Percentiles rank a stretch among this genome's conserved stretches.
Evolutionary conservation across 2,888 invertebrate genomes (phyloP).

Genomic region (Sarcophaga carnaria): DNA sequence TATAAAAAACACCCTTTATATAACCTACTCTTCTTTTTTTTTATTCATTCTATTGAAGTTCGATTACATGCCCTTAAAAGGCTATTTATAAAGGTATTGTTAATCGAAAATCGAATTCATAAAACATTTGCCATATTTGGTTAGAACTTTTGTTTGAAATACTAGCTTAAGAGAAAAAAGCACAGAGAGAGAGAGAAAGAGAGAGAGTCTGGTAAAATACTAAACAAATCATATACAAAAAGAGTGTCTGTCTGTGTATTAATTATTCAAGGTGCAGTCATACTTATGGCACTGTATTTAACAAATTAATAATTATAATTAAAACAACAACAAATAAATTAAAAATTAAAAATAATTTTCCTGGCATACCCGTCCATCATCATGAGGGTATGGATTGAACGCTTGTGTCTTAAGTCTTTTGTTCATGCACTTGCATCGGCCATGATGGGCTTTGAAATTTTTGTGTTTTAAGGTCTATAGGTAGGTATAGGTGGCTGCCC

Average conservation of each 20-base stretch:
- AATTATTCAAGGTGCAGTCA: background rate
- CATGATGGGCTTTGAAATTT: background rate
- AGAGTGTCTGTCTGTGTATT: no score
- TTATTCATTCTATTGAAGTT: no score
- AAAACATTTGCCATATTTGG: constrained; percentile 27
- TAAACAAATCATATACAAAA: no score
- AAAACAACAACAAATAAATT: no score
- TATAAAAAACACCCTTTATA: no score
- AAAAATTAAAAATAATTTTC: no score
- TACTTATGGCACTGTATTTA: background rate
- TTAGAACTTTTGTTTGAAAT: constrained; percentile 37
- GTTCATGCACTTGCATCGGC: background rate
- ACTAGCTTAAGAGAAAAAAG: background rate
- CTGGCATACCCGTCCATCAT: no score
- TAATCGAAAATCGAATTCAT: constrained; percentile 10
- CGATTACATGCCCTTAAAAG: constrained; percentile 52
- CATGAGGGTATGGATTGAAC: no score
- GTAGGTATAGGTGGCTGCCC: no score
- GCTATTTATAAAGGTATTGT: constrained; percentile 34
- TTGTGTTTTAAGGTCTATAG: background rate
- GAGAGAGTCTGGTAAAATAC: background rate
- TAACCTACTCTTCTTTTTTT: no score
- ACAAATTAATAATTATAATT: no score
- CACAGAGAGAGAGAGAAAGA: background rate
- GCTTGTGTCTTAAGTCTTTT: constrained; percentile 61